A percentile compares a stretch with the other conserved stretches of the same genome.
Evolutionary conservation across 2,113 vertebrate genomes (phyloP).

Genomic region (Sturnus vulgaris): DNA sequence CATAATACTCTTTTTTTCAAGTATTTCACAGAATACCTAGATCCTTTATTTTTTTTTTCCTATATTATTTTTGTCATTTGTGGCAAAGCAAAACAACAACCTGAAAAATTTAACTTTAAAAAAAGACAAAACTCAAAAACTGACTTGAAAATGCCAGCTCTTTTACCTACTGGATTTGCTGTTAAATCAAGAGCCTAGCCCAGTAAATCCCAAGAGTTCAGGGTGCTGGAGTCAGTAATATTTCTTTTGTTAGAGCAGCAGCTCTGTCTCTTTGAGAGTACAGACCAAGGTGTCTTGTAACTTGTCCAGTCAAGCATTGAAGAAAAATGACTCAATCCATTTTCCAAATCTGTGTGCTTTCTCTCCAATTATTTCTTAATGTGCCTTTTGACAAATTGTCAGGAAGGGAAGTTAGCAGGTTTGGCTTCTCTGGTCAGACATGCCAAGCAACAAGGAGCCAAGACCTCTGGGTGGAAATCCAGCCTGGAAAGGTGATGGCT

Average conservation of each 20-base stretch:
- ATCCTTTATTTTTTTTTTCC: neutral
- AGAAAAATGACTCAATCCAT: slow-evolving; percentile 70
- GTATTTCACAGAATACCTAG: neutral
- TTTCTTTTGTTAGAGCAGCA: slow-evolving; percentile 40
- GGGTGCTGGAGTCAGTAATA: neutral
- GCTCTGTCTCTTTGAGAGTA: slow-evolving; percentile 38
- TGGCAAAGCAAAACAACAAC: neutral
- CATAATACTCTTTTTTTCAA: neutral
- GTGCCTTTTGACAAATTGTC: slow-evolving; percentile 64
- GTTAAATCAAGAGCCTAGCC: slow-evolving; percentile 17
- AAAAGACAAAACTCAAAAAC: neutral
- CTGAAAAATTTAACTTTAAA: neutral
- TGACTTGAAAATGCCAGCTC: neutral
- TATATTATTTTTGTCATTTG: neutral
- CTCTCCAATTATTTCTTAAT: slow-evolving; percentile 72
- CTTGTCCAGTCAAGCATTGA: slow-evolving; percentile 56
- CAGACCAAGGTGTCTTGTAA: slow-evolving; percentile 43
- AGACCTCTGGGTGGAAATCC: neutral
- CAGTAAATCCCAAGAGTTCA: neutral
- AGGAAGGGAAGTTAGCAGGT: slow-evolving; percentile 33
- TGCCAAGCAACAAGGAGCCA: neutral
- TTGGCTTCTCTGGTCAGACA: slow-evolving; percentile 19
- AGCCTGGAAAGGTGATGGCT: neutral
- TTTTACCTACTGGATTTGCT: slow-evolving; percentile 44
- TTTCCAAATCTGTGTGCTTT: slow-evolving; percentile 60